These are phyloP conservation scores for Ibidorhyncha struthersii DNA, from an alignment of 2,113 vertebrate genomes.

Conservation along the genomic window DNA sequence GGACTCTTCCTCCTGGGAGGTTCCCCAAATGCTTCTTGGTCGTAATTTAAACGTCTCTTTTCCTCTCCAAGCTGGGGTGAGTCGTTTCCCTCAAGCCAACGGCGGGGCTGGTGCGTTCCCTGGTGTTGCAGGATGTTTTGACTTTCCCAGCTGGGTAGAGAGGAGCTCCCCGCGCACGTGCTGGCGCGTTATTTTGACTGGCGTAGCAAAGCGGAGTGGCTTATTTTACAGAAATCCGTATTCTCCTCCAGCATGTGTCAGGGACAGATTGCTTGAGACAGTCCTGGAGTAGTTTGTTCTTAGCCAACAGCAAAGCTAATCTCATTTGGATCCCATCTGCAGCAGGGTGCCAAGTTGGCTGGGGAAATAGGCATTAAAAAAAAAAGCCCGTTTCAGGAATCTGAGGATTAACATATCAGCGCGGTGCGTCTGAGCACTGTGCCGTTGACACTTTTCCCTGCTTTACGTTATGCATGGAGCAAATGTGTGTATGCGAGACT, in stretches of 20 bases:
- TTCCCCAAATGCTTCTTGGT: not conserved
- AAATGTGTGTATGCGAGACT: slow-evolving; percentile 14
- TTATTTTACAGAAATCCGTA: not conserved
- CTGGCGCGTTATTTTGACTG: not conserved
- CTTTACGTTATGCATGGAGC: slow-evolving; percentile 10
- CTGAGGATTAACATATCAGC: slow-evolving; percentile 45
- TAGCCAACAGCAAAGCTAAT: slow-evolving; percentile 63
- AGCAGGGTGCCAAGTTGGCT: slow-evolving; percentile 64
- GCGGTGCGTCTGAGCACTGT: not conserved
- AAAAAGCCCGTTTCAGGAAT: slow-evolving; percentile 20
- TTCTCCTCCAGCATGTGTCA: slow-evolving; percentile 36
- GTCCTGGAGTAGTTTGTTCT: slow-evolving; percentile 4
- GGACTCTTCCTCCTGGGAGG: not conserved
- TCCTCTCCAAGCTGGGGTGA: not conserved
- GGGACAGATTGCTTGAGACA: slow-evolving; percentile 40
- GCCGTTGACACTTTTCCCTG: slow-evolving; percentile 52
- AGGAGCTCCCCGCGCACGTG: not conserved
- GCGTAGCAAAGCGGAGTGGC: not conserved
- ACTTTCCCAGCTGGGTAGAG: slow-evolving; percentile 17
- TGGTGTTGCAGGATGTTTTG: slow-evolving; percentile 29
- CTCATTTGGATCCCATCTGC: slow-evolving; percentile 60
- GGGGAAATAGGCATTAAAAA: not conserved
- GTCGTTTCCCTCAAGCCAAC: not conserved
- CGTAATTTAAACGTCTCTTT: not conserved
- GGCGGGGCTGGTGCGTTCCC: not conserved